Evolutionary conservation across 2,797 vertebrate species (phyloP), one percentile per base, ranked within the genome.

Genomic region (Gobionotothen gibberifrons): DNA sequence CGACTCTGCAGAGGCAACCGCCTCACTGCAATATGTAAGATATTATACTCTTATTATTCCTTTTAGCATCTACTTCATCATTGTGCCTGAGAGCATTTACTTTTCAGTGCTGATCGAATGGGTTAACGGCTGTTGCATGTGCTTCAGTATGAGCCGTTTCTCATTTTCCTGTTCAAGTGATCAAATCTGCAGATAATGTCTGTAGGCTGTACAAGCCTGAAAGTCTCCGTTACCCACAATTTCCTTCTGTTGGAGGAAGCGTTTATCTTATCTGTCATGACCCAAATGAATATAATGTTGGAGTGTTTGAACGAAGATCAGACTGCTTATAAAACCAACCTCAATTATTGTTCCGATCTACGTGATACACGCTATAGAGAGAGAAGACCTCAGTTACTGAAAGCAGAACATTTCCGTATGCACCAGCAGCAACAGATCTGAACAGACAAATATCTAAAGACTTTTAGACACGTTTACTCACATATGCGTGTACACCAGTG

Each of bases 221-320:
- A 87, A 78, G 61, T 75, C 32, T 65, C 69, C 4, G 54, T 79
- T 81, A 69, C 17, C 72, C 74, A 79, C 85, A 74, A 58, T 79
- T 85, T 89, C 78, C 85, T 74, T 82, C 66, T 64, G 74, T 47
- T 77, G 63, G 77, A 82, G 17, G 63, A 59, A 62, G 13, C 15
- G 0, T 76, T 82, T 52, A 57, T 86, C 69, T 89, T 62, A 79
- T 84, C 63, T 61, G 69, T 70, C 65, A 65, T 72, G 52, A 84
- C 54, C 19, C 48, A 85, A 83, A 73, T 74, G 6, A 80, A 73
- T 55, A 58, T 60, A 12, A 73, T 19, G 22, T 32, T 48, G 40
- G 19, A 51, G 39, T 36, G 29, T 72, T 48, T 60, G 55, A 76
- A 75, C 57, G 54, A 40, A 64, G 69, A 78, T 72, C 49, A 65